Evolutionary conservation across 2,888 invertebrate genomes (phyloP).

Genomic region (Clanis bilineata): DNA sequence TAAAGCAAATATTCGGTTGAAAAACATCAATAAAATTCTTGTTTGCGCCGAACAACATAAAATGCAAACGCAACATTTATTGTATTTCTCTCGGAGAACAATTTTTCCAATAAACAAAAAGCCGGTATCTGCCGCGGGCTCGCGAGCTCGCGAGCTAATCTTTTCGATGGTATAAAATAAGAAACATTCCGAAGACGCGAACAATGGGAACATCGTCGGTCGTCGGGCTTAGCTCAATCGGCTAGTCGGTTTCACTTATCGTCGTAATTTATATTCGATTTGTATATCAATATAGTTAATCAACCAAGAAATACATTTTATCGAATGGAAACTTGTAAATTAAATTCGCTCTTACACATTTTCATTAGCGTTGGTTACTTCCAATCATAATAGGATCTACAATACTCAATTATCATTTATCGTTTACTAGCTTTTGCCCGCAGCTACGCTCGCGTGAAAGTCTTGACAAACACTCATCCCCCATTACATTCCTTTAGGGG

Average conservation of each 20-base stretch:
- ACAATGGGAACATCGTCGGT: not conserved
- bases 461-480: too few species aligned
- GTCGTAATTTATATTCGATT: not conserved
- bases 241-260: not conserved
- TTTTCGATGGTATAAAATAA: slow-evolving; percentile 54
- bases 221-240: not conserved
- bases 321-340: slow-evolving; percentile 34
- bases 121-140: slow-evolving; percentile 27
- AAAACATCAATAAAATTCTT: not conserved
- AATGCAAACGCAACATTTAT: not conserved
- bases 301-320: slow-evolving; percentile 52
- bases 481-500: too few species aligned
- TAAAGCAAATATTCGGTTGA: not conserved
- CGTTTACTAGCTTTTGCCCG: not conserved
- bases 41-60: not conserved
- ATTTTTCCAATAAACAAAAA: slow-evolving; percentile 11
- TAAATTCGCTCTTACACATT: not conserved
- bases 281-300: slow-evolving; percentile 31
- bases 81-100: not conserved
- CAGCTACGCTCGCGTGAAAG: too few species aligned
- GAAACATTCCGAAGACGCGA: slow-evolving; percentile 37
- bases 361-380: too few species aligned
- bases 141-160: slow-evolving; percentile 32
- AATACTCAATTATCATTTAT: too few species aligned
- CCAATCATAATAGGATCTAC: too few species aligned